Evolutionary conservation across 30 jellyfish, hydroid and myxozoan species (phyloP).

Genomic region (Cassiopea xamachana): DNA sequence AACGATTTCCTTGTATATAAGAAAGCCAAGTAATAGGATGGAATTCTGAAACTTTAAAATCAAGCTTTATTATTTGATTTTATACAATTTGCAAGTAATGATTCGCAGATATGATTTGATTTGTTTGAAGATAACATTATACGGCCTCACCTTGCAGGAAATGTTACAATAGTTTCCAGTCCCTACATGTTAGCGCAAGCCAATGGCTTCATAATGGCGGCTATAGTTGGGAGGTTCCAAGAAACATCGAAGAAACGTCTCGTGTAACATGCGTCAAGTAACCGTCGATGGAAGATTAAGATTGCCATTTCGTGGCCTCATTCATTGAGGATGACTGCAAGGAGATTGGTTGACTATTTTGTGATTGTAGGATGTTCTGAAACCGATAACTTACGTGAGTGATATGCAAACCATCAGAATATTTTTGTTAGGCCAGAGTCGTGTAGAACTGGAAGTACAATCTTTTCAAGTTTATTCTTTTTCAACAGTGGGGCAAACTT

Average conservation of each 20-base stretch:
- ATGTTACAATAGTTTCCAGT: conserved; percentile 30
- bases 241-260: not conserved
- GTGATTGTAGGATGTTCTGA: conserved; percentile 83
- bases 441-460: too few species aligned
- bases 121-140: too few species aligned
- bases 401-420: not conserved
- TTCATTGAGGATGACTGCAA: conserved; percentile 30
- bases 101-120: too few species aligned
- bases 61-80: too few species aligned
- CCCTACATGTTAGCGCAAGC: not conserved
- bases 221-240: conserved; percentile 41
- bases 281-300: not conserved
- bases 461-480: too few species aligned
- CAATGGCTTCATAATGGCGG: conserved; percentile 59
- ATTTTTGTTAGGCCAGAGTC: not conserved
- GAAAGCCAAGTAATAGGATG: too few species aligned
- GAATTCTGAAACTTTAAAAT: too few species aligned
- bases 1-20: too few species aligned
- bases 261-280: not conserved
- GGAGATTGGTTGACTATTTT: conserved; percentile 92
- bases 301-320: conserved; percentile 15
- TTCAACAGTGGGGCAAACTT: too few species aligned
- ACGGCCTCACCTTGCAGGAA: not conserved
- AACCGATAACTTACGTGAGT: conserved; percentile 68
- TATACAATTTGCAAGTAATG: too few species aligned